Evolutionary conservation across 2,113 vertebrate species (phyloP).

Genomic region (Zosterops japonicus): DNA sequence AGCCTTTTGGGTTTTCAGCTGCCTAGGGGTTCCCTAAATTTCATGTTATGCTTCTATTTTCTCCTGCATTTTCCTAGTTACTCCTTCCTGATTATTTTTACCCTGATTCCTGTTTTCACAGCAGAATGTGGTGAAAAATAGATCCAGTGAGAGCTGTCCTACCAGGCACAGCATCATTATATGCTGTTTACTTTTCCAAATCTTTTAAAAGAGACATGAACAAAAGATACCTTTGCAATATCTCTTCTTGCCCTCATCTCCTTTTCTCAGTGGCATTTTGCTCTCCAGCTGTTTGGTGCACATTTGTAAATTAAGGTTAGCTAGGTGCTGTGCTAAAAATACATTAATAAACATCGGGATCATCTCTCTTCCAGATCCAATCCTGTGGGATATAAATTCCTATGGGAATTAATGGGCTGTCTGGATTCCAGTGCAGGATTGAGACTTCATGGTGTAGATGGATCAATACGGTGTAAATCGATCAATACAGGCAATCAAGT

Average conservation of each 20-base stretch:
- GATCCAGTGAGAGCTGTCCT: not conserved
- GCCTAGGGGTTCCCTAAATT: not conserved
- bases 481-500: conserved; percentile 30
- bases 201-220: not conserved
- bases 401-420: conserved; percentile 15
- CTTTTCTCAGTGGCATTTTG: not conserved
- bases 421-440: not conserved
- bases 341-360: not conserved
- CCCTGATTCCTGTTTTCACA: not conserved
- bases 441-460: not conserved
- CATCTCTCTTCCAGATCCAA: not conserved
- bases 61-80: not conserved
- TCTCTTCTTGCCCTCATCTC: not conserved
- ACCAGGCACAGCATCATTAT: not conserved
- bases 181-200: not conserved
- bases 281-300: not conserved
- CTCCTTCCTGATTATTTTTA: not conserved
- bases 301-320: not conserved
- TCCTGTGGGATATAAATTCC: not conserved
- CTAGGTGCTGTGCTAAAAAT: not conserved
- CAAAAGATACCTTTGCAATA: not conserved
- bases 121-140: not conserved
- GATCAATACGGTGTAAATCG: conserved; percentile 13
- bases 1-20: not conserved
- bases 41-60: not conserved